A percentile compares a stretch with the other conserved stretches of the same genome.
Conservation (phyloP, 2,888 invertebrate species). For the Drosophila borealis region DNA sequence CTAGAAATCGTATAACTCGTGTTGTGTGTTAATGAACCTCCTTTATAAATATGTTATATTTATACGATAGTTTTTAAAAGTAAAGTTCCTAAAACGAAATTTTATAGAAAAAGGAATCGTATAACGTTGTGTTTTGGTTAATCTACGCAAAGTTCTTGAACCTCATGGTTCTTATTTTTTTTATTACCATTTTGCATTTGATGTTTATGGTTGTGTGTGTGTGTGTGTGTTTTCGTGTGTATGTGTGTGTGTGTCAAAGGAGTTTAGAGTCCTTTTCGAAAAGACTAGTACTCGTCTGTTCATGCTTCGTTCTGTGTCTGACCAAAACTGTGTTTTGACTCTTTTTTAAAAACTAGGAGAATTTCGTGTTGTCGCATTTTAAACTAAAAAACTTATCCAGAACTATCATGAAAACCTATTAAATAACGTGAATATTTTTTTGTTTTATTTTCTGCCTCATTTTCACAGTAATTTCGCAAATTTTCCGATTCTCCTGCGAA, state of each 20-base stretch:
- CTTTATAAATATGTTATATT: conserved; percentile 33
- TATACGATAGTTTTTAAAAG: conserved; percentile 28
- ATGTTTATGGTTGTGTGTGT: conserved; percentile 46
- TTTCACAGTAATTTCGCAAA: background rate
- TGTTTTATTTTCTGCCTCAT: background rate
- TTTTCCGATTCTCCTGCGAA: background rate
- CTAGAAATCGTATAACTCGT: conserved; percentile 56
- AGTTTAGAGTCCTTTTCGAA: conserved; percentile 85
- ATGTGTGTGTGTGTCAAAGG: conserved; percentile 52
- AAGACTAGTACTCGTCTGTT: conserved; percentile 80
- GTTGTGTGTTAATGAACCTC: conserved; percentile 24
- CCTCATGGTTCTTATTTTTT: conserved; percentile 4
- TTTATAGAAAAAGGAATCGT: conserved; percentile 68
- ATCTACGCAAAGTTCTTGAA: conserved; percentile 8
- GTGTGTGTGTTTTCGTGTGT: conserved; percentile 13
- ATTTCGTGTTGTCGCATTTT: conserved; percentile 38
- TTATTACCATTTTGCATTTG: conserved; percentile 52
- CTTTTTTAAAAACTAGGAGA: conserved; percentile 43
- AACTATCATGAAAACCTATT: conserved; percentile 36
- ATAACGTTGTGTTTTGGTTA: conserved; percentile 75
- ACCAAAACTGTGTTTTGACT: conserved; percentile 64
- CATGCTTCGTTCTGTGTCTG: conserved; percentile 33
- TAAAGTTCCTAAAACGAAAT: conserved; percentile 51
- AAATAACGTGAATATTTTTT: conserved; percentile 37
- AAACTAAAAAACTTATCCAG: conserved; percentile 50